These are phyloP conservation scores for Trachelus troglodyta DNA, from an alignment of 2,888 invertebrate genomes.

Conservation along the genomic window DNA sequence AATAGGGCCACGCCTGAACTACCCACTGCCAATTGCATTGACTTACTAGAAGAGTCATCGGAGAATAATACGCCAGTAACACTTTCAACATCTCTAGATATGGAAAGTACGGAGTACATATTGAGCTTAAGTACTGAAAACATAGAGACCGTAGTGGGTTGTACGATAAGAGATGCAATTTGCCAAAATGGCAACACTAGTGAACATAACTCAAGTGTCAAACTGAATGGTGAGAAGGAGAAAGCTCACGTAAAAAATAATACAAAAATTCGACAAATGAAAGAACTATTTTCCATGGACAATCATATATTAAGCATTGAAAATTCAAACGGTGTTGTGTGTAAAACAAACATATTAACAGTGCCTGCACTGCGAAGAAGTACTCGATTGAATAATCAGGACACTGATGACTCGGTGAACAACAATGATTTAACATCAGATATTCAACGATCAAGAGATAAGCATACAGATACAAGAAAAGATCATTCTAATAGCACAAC, in stretches of 20 bases:
- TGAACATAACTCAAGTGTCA: constrained; percentile 8
- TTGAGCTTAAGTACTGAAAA: constrained; percentile 53
- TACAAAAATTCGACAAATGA: constrained; percentile 23
- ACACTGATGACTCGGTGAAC: constrained; percentile 46
- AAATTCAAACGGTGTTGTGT: not conserved
- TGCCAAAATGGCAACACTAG: constrained; percentile 17
- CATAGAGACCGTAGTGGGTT: constrained; percentile 52
- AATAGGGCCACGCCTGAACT: constrained; percentile 27
- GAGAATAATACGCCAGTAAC: constrained; percentile 50
- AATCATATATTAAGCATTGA: constrained; percentile 6
- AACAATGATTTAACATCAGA: constrained; percentile 28
- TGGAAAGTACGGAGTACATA: constrained; percentile 56
- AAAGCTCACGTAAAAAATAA: constrained; percentile 4
- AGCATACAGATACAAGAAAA: constrained; percentile 15
- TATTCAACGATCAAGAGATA: constrained; percentile 2
- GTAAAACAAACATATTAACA: constrained; percentile 5
- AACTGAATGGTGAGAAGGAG: constrained; percentile 21
- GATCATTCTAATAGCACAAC: constrained; percentile 26
- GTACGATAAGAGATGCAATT: constrained; percentile 38
- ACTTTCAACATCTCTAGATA: constrained; percentile 50
- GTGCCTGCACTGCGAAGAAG: constrained; percentile 55
- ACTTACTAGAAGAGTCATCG: constrained; percentile 51
- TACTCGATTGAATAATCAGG: constrained; percentile 55
- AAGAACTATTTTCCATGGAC: constrained; percentile 29
- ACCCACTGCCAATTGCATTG: constrained; percentile 49